Evolutionary conservation across 2,113 vertebrate genomes (phyloP).

Genomic region (Pseudopodoces humilis): DNA sequence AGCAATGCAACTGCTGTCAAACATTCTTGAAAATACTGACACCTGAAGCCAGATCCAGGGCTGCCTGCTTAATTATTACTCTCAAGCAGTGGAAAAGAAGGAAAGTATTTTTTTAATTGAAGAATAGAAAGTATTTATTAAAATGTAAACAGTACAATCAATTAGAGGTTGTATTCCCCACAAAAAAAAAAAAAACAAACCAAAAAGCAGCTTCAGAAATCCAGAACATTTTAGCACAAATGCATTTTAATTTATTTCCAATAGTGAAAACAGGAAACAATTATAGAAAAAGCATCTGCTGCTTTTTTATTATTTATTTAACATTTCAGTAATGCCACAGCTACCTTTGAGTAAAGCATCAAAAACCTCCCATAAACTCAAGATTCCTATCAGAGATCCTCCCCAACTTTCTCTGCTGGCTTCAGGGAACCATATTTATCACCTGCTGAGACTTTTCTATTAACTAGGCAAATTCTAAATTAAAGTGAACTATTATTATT

Average conservation of each 20-base stretch:
- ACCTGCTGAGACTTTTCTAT: slow-evolving; percentile 23
- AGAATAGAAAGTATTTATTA: neutral
- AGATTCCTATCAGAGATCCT: neutral
- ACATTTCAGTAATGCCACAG: neutral
- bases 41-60: neutral
- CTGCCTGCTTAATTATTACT: neutral
- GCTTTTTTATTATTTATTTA: neutral
- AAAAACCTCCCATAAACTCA: neutral
- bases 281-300: neutral
- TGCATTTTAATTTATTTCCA: neutral
- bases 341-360: neutral
- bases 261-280: neutral
- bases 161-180: neutral
- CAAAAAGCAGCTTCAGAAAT: neutral
- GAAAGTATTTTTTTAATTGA: neutral
- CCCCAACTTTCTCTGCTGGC: neutral
- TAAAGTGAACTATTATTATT: neutral
- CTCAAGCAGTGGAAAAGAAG: neutral
- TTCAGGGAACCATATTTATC: neutral
- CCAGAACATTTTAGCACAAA: neutral
- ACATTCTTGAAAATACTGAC: slow-evolving; percentile 5
- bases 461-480: slow-evolving; percentile 30
- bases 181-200: neutral
- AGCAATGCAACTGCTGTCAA: neutral
- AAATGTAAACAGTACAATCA: neutral